Conservation (phyloP, 2,888 invertebrate species). For the Aphodius granarius region DNA sequence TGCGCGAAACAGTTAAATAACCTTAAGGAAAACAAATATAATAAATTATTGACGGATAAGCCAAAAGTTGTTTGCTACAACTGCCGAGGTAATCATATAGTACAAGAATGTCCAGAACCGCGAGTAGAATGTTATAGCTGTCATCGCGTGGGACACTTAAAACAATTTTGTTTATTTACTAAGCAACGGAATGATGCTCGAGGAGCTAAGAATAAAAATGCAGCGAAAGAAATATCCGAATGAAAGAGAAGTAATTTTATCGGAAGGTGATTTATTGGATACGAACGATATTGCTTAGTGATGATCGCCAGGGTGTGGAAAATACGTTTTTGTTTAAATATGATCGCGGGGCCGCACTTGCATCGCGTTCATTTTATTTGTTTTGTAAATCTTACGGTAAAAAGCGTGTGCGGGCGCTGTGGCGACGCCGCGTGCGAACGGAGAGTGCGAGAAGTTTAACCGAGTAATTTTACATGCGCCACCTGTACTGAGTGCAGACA, state of each 20-base stretch:
- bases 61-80: no score
- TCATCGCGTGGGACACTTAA: neutral
- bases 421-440: constrained; percentile 39
- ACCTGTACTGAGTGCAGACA: constrained; percentile 31
- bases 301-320: no score
- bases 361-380: constrained; percentile 31
- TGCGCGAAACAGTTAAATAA: no score
- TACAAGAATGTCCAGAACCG: neutral
- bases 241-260: no score
- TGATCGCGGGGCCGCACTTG: constrained; percentile 38
- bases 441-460: constrained; percentile 24
- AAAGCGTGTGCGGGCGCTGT: constrained; percentile 31
- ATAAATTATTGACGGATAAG: no score
- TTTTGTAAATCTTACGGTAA: constrained; percentile 35
- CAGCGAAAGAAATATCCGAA: no score
- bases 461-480: constrained; percentile 30
- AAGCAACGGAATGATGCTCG: neutral
- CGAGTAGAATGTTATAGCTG: neutral
- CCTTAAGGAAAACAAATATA: no score
- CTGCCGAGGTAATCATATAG: neutral
- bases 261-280: no score
- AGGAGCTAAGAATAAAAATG: neutral
- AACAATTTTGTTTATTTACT: neutral
- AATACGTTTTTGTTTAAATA: no score
- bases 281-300: no score